Evolutionary conservation across 2,888 invertebrate species (phyloP).

Genomic region (Hoplodrina ambigua): DNA sequence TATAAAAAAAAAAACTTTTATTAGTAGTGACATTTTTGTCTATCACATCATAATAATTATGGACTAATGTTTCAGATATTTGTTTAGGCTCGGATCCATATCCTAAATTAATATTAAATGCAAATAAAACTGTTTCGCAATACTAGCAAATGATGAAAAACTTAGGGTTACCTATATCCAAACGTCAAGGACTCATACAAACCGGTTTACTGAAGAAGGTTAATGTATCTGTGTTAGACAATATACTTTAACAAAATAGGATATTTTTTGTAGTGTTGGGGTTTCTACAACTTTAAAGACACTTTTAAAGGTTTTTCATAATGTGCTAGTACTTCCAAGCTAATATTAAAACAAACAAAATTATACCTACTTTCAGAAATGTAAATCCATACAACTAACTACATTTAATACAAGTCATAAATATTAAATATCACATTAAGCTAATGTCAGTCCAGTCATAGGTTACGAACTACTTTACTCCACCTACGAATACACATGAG

Average conservation of each 20-base stretch:
- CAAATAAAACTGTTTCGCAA: conserved; percentile 74
- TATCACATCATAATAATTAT: conserved; percentile 75
- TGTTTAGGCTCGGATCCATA: conserved; percentile 81
- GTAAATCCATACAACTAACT: conserved; percentile 80
- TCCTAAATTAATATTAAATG: conserved; percentile 82
- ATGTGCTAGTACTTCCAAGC: conserved; percentile 64
- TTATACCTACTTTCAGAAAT: conserved; percentile 72
- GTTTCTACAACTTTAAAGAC: neutral
- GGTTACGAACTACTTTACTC: conserved; percentile 80
- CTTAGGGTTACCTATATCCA: conserved; percentile 5
- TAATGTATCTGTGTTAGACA: conserved; percentile 31
- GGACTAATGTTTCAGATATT: conserved; percentile 73
- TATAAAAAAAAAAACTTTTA: conserved; percentile 56
- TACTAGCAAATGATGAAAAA: conserved; percentile 70
- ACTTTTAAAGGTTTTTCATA: conserved; percentile 15
- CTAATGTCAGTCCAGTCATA: conserved; percentile 89
- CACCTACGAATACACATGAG: conserved; percentile 73
- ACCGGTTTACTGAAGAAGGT: conserved; percentile 12
- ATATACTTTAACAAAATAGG: neutral
- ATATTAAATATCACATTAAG: conserved; percentile 90
- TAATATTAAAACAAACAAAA: conserved; percentile 70
- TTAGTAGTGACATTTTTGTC: conserved; percentile 66
- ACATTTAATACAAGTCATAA: conserved; percentile 84
- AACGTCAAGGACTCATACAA: conserved; percentile 5
- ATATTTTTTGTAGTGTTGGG: no score